phyloP scores from a whole-genome alignment of 92 coral and sea anemone genomes.

The Chrysogorgia sp. region DNA sequence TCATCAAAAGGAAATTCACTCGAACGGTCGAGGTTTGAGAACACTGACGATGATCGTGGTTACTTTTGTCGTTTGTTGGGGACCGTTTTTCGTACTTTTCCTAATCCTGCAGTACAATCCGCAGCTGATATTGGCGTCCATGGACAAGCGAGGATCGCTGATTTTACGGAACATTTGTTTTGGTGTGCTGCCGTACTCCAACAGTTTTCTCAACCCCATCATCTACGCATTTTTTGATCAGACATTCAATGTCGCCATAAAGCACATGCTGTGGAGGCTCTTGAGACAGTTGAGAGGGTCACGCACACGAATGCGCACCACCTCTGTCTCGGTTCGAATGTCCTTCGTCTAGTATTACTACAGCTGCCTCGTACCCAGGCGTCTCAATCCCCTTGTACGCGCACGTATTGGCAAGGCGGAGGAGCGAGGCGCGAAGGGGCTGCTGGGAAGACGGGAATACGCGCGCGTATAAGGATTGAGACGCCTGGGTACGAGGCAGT shows the following conservation, averaged over 20 bases:
- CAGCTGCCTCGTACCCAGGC: no score
- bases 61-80: slow-evolving; percentile 96
- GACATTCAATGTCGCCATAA: slow-evolving; percentile 34
- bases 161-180: slow-evolving; percentile 34
- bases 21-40: slow-evolving; percentile 63
- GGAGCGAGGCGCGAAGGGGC: no score
- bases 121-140: not conserved
- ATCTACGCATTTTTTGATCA: slow-evolving; percentile 47
- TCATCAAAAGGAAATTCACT: slow-evolving; percentile 60
- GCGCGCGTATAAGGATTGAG: no score
- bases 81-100: slow-evolving; percentile 86
- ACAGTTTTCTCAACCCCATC: slow-evolving; percentile 58
- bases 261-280: slow-evolving; percentile 7
- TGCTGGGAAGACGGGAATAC: no score
- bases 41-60: slow-evolving; percentile 85
- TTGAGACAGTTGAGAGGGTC: not conserved
- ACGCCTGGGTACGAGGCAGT: no score
- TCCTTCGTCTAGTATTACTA: not conserved
- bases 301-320: no score
- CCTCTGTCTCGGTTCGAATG: not conserved
- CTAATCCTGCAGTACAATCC: slow-evolving; percentile 67
- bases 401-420: no score
- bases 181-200: slow-evolving; percentile 53
- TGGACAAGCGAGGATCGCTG: not conserved
- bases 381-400: no score